These are phyloP conservation scores for Bubalus kerabau DNA, from an alignment of 2,113 vertebrate species.

Conservation along the genomic window DNA sequence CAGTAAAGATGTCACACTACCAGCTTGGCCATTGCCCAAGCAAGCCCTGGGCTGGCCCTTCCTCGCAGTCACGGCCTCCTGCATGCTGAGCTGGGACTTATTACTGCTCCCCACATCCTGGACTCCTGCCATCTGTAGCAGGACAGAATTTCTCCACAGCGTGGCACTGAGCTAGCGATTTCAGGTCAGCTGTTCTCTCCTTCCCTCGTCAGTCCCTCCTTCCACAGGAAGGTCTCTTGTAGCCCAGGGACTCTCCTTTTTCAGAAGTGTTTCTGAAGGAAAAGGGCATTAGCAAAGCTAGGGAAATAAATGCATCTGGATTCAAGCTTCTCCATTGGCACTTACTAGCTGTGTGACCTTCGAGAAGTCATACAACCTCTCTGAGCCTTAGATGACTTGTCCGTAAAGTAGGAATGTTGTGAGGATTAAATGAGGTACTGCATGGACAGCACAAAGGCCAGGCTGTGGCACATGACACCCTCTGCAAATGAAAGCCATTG, in stretches of 20 bases:
- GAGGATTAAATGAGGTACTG: background rate
- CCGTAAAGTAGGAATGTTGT: background rate
- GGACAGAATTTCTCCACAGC: background rate
- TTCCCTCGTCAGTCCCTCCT: background rate
- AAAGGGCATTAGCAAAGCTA: background rate
- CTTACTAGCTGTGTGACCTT: background rate
- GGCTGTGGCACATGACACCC: background rate
- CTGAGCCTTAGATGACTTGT: background rate
- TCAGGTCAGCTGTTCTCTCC: background rate
- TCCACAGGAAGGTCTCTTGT: background rate
- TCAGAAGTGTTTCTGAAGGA: background rate
- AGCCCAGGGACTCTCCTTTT: background rate
- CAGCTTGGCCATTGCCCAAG: constrained; percentile 35
- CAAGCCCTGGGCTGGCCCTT: background rate
- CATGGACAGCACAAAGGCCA: background rate
- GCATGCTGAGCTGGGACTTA: background rate
- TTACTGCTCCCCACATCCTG: background rate
- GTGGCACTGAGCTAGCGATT: background rate
- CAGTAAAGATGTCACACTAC: constrained; percentile 23
- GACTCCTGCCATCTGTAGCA: background rate
- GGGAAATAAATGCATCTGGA: background rate
- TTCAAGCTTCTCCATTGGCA: background rate
- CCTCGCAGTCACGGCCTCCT: background rate
- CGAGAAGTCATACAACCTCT: background rate
- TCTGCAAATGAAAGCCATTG: background rate